Evolutionary conservation across 2,888 invertebrate genomes (phyloP).

Genomic region (Caenorhabditis wallacei): DNA sequence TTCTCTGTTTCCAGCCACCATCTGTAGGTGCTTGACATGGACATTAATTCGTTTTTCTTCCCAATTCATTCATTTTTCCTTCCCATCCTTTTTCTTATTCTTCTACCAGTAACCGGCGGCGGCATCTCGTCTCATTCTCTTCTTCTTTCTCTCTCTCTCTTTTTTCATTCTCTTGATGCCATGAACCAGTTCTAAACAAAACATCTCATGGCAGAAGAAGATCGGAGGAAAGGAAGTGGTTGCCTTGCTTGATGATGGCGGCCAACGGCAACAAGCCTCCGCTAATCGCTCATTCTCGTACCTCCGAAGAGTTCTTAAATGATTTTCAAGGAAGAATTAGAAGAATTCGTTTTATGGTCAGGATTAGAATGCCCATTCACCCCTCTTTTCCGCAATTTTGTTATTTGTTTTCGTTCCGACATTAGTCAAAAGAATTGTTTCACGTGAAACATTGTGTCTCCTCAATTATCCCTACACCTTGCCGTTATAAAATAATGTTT

Average conservation of each 20-base stretch:
- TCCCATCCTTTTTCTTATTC: conserved; percentile 10
- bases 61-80: conserved; percentile 25
- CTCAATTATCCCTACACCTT: conserved; percentile 22
- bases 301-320: conserved; percentile 22
- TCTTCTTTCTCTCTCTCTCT: too few relatives aligned
- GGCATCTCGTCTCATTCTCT: conserved; percentile 26
- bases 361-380: conserved; percentile 13
- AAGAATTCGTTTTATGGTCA: conserved; percentile 28
- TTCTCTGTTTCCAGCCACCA: conserved; percentile 36
- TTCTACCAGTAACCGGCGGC: conserved; percentile 50
- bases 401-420: conserved; percentile 30
- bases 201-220: conserved; percentile 54
- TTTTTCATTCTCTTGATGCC: conserved; percentile 25
- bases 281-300: conserved; percentile 45
- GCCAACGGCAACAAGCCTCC: conserved; percentile 23
- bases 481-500: background rate
- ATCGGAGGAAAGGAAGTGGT: conserved; percentile 48
- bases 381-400: conserved; percentile 16
- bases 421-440: conserved; percentile 12
- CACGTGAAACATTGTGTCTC: conserved; percentile 48
- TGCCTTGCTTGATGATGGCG: conserved; percentile 35
- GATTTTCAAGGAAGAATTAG: conserved; percentile 15
- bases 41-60: conserved; percentile 43
- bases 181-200: conserved; percentile 61
- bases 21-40: conserved; percentile 50